Conservation (phyloP, 1,140 invertebrate species). For the Euwallacea fornicatus region DNA sequence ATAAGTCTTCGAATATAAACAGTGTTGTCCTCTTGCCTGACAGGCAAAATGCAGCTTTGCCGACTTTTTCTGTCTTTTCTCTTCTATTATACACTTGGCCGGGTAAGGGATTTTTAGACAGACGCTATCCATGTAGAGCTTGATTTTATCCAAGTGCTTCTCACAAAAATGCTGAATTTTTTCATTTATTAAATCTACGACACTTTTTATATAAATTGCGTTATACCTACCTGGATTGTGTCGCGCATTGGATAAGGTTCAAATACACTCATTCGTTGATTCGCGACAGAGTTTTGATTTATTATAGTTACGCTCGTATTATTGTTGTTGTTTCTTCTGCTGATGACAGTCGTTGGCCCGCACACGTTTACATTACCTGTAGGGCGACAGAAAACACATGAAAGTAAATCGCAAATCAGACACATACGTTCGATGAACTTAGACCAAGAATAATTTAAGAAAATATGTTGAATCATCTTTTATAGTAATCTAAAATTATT, state of each 20-base stretch:
- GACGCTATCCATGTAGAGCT: slow-evolving; percentile 86
- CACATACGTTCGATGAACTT: no score
- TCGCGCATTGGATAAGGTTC: slow-evolving; percentile 86
- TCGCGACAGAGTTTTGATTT: slow-evolving; percentile 58
- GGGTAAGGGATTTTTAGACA: slow-evolving; percentile 83
- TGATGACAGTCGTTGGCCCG: slow-evolving; percentile 63
- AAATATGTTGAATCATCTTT: no score
- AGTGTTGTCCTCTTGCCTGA: slow-evolving; percentile 81
- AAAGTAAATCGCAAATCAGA: no score
- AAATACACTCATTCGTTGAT: slow-evolving; percentile 80
- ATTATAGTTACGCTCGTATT: slow-evolving; percentile 73
- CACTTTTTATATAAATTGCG: not conserved
- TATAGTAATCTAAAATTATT: no score
- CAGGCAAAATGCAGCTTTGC: slow-evolving; percentile 89
- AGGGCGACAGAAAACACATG: not conserved
- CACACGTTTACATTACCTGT: slow-evolving; percentile 56
- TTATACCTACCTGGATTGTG: slow-evolving; percentile 68
- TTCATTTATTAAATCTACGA: not conserved
- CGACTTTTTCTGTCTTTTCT: slow-evolving; percentile 76
- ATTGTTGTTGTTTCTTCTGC: slow-evolving; percentile 65
- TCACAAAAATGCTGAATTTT: slow-evolving; percentile 77
- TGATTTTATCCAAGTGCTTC: slow-evolving; percentile 89
- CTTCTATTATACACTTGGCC: slow-evolving; percentile 88
- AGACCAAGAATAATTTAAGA: no score
- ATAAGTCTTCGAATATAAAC: slow-evolving; percentile 82